Evolutionary conservation across 2,888 invertebrate genomes (phyloP), one percentile per base, ranked within the genome.

Genomic region (Charanyca ferruginea): DNA sequence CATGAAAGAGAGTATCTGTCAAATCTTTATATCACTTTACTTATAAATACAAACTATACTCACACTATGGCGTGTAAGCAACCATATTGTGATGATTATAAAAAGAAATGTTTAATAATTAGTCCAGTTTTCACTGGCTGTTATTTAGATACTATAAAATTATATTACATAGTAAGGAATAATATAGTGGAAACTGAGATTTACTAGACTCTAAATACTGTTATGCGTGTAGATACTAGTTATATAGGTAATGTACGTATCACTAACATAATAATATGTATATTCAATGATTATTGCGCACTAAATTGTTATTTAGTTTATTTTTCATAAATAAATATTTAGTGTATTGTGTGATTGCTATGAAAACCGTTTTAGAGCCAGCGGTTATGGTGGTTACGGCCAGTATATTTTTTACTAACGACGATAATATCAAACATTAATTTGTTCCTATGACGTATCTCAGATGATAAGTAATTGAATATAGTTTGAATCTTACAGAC

Each of bases 221-320:
- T 86, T 79, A 87, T 87, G 86, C 82, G 85, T 83, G 83, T 84
- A 83, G 87, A 88, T 82, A 83, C 83, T 86, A 83, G 77, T 82
- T 85, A 71, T 58, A 75, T 77, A n/a, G n/a, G n/a, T n/a, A 74
- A 79, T 71, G 63, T 77, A 83, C 49, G 73, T 81, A 68, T 70
- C 70, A 68, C 82, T 82, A 80, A 80, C 73, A 82, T 80, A n/a
- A n/a, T n/a, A n/a, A n/a, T n/a, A 63, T 85, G 81, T 88, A 85
- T 87, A 88, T 82, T 84, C 66, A 83, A 85, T 85, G 87, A 87
- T 89, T 89, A 87, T 85, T 89, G 88, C 85, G 66, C 83, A 83
- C 84, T 89, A 88, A 84, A 83, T 66, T 71, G 52, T 70, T 61
- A 84, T 79, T 82, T 81, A 80, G 78, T 82, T 75, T 73, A 81